Evolutionary conservation across 2,888 invertebrate genomes (phyloP), one percentile per base, ranked within the genome.

Genomic region (Norana najaformis): DNA sequence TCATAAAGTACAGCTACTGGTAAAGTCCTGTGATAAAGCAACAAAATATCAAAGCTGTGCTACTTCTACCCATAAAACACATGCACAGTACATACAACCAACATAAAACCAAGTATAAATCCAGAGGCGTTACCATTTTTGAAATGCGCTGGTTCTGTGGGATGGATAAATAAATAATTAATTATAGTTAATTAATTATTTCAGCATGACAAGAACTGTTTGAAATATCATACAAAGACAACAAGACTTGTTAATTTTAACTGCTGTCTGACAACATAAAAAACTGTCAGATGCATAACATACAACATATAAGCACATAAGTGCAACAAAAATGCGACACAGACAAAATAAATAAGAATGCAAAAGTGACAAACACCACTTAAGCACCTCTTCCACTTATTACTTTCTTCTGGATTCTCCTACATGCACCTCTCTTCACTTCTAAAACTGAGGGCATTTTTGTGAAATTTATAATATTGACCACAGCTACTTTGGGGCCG

Each of bases 51-150:
- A 47, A 47, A 47, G 23, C 69, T 69, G 13, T n/a, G n/a, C 69
- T 69, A 69, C n/a, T 30, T 6, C 69, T 37, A 38, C 13, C 88
- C 34, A 23, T 35, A 35, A 30, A 37, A 88, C 36, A 88, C 38
- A 38, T 37, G 88, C 88, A 30, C 36, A 30, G 20, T 36, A 6
- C 38, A 38, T 88, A 16, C 0, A 30, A 37, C 36, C 35, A 23
- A 1, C 36, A 38, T 34, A 23, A 88, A 88, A 14, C 38, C 88
- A 88, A 88, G 88, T 88, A 36, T 37, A 88, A 88, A 35, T 30
- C 88, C 14, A 88, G 38, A 88, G 36, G 88, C 36, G 85, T 85
- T 85, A 85, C 85, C 85, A 85, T 34, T 85, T 85, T 85, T 85
- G 85, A 85, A 85, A 85, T 35, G 34, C 35, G 85, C 85, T n/a